Conservation (phyloP, 1,140 invertebrate species). For the Brachionus asplanchnoidis region DNA sequence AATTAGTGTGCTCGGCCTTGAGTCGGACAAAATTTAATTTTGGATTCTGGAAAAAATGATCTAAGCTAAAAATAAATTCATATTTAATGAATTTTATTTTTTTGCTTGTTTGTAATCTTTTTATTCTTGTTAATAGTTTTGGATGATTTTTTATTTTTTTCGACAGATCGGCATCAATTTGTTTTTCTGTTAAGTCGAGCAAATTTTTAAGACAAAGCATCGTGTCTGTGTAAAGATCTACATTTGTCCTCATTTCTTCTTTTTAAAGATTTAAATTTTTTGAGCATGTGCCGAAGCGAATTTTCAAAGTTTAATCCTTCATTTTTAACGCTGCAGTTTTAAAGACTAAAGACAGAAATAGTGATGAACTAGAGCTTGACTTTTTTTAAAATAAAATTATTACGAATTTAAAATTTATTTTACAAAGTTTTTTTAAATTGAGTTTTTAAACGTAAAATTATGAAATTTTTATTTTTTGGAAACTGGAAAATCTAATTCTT, state of each 20-base stretch:
- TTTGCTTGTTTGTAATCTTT: background rate
- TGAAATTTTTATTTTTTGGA: too few species aligned
- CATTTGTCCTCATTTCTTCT: background rate
- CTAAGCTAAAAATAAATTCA: background rate
- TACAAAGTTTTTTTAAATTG: background rate
- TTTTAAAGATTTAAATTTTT: background rate
- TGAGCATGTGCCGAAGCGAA: background rate
- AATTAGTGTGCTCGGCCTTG: background rate
- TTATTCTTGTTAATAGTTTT: background rate
- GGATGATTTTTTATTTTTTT: background rate
- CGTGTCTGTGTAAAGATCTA: background rate
- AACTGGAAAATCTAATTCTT: too few species aligned
- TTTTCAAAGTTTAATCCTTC: background rate
- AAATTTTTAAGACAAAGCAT: slow-evolving; percentile 1
- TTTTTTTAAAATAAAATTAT: background rate
- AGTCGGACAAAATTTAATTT: background rate
- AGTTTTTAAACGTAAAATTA: too few species aligned
- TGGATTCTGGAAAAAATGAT: background rate
- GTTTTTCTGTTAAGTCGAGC: background rate
- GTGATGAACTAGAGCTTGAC: background rate
- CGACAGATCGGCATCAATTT: background rate
- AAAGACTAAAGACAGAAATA: background rate
- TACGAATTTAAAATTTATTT: background rate
- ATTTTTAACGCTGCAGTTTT: background rate
- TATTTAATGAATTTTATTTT: background rate